Conservation (phyloP, 2,797 vertebrate species). For the Pterois miles region DNA sequence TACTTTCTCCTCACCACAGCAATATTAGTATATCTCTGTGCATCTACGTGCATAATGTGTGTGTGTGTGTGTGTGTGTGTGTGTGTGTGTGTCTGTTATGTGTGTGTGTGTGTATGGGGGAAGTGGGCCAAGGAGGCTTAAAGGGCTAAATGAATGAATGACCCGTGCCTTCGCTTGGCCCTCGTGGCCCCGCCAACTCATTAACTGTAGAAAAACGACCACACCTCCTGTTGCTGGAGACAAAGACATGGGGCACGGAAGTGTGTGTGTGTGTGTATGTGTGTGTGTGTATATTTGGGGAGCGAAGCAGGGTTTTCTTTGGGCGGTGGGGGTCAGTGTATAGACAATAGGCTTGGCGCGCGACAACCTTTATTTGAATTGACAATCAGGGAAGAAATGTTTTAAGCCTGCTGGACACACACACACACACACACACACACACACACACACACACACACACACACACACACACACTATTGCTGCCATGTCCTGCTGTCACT, state of each 20-base stretch:
- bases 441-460: conserved; percentile 10
- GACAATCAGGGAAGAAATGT: conserved; percentile 61
- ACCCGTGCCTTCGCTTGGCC: conserved; percentile 59
- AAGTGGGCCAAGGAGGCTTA: conserved; percentile 19
- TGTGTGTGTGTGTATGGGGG: not conserved
- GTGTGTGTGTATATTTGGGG: not conserved
- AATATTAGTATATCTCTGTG: not conserved
- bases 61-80: not conserved
- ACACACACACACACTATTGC: conserved; percentile 1
- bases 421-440: conserved; percentile 9
- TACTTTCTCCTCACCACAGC: not conserved
- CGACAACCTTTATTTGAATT: conserved; percentile 60
- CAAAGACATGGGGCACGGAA: conserved; percentile 48
- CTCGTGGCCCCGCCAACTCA: conserved; percentile 61
- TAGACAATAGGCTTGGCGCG: conserved; percentile 49
- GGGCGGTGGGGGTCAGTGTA: conserved; percentile 2
- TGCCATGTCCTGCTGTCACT: conserved; percentile 54
- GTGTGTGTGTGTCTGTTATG: conserved; percentile 7
- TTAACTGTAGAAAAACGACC: conserved; percentile 75
- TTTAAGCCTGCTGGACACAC: conserved; percentile 22
- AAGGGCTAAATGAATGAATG: conserved; percentile 55
- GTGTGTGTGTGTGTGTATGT: conserved; percentile 15
- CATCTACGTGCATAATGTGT: not conserved
- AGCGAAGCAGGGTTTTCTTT: conserved; percentile 4
- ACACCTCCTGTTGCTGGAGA: conserved; percentile 80